These are phyloP conservation scores for Clostera curtula DNA, from an alignment of 2,888 invertebrate species.

Conservation along the genomic window DNA sequence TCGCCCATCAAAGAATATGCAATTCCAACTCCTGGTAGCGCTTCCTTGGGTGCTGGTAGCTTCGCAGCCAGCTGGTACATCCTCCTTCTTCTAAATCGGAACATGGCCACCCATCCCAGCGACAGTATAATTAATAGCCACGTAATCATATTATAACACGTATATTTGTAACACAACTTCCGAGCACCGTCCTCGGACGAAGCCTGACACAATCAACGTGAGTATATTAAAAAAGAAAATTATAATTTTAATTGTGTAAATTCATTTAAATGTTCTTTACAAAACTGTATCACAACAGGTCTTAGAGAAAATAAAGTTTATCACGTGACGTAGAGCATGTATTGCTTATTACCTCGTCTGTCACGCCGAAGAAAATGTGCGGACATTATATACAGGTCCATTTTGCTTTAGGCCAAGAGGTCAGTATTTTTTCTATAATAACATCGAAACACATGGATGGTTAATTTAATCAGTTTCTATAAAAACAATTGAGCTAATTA, in stretches of 20 bases:
- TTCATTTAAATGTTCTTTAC: too few species aligned
- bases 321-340: too few species aligned
- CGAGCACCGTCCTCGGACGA: neutral
- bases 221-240: too few species aligned
- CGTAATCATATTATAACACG: neutral
- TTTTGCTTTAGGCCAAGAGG: too few species aligned
- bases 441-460: too few species aligned
- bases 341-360: constrained; percentile 6
- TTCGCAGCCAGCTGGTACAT: constrained; percentile 1
- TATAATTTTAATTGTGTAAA: too few species aligned
- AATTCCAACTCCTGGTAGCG: constrained; percentile 1
- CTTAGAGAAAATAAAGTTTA: too few species aligned
- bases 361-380: constrained; percentile 6
- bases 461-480: too few species aligned
- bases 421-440: too few species aligned
- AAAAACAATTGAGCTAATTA: too few species aligned
- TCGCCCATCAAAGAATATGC: neutral
- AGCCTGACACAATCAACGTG: too few species aligned
- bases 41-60: constrained; percentile 1
- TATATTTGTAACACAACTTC: neutral
- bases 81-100: neutral
- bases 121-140: neutral
- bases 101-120: neutral
- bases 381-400: constrained; percentile 13
- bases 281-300: too few species aligned